A percentile compares a stretch with the other conserved stretches of the same genome.
Conservation (phyloP, 1,140 invertebrate species). For the Latrodectus geometricus region DNA sequence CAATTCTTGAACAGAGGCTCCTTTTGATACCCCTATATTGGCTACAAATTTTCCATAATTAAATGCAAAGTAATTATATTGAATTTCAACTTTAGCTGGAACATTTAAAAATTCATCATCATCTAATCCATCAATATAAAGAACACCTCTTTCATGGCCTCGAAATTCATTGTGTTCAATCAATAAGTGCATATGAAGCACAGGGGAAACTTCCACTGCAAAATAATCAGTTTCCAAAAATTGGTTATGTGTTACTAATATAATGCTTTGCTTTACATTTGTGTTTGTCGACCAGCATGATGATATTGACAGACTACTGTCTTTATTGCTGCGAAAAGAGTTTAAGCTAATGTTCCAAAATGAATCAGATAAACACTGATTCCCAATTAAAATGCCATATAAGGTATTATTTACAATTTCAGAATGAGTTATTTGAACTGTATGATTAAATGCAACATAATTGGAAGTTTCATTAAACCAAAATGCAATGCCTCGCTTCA, state of each 20-base stretch:
- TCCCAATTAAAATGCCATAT: constrained; percentile 81
- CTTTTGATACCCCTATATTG: constrained; percentile 87
- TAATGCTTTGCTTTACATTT: constrained; percentile 64
- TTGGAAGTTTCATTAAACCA: constrained; percentile 90
- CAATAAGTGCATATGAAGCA: constrained; percentile 81
- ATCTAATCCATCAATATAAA: constrained; percentile 85
- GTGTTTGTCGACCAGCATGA: constrained; percentile 77
- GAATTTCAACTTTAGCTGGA: constrained; percentile 80
- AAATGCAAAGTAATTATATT: constrained; percentile 88
- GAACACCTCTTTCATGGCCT: constrained; percentile 82
- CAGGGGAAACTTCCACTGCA: constrained; percentile 83
- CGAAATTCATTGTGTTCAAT: constrained; percentile 91
- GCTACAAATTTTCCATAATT: constrained; percentile 90
- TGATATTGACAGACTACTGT: constrained; percentile 81
- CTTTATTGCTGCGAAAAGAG: constrained; percentile 80
- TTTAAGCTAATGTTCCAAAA: constrained; percentile 87
- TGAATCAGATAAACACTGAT: constrained; percentile 73
- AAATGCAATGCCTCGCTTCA: constrained; percentile 84
- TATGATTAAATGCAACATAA: constrained; percentile 75
- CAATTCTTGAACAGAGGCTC: constrained; percentile 82
- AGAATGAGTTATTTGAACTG: constrained; percentile 80
- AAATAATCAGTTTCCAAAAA: constrained; percentile 81
- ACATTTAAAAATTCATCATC: constrained; percentile 71
- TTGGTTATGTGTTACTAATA: constrained; percentile 88
- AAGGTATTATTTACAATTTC: constrained; percentile 86